Conservation (phyloP, 2,113 vertebrate species). For the Colinus virginianus region DNA sequence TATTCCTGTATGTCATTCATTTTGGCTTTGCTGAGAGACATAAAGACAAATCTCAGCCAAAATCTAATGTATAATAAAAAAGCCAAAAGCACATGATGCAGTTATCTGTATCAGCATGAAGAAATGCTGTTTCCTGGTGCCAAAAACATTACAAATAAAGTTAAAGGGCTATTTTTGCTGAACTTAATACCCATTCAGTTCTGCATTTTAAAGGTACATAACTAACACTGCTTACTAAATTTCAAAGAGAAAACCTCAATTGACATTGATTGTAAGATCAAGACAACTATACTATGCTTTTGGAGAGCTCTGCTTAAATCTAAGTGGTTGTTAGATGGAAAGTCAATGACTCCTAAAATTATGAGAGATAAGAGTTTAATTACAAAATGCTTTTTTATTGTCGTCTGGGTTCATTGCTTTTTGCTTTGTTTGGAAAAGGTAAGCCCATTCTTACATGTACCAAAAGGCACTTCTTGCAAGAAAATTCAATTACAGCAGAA, state of each 20-base stretch:
- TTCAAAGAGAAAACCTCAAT: neutral
- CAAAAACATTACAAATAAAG: neutral
- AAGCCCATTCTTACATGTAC: neutral
- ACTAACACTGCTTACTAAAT: neutral
- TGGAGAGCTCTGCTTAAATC: neutral
- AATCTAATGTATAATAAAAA: neutral
- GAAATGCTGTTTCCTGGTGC: neutral
- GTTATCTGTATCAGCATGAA: neutral
- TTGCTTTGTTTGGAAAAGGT: neutral
- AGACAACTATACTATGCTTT: neutral
- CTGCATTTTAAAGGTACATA: neutral
- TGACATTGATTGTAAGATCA: neutral
- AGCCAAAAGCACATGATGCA: accelerated
- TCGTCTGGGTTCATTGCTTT: accelerated
- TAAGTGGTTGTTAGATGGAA: neutral
- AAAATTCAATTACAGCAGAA: neutral
- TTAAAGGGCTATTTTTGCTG: neutral
- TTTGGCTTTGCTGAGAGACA: too few relatives aligned
- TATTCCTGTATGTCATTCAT: too few relatives aligned
- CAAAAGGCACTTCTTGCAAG: neutral
- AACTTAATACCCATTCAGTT: neutral
- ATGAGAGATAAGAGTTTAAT: neutral
- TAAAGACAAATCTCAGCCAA: neutral
- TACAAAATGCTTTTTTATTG: neutral
- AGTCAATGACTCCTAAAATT: neutral